Conservation (phyloP, 2,888 invertebrate genomes). For the Drosophila gaucha region DNA sequence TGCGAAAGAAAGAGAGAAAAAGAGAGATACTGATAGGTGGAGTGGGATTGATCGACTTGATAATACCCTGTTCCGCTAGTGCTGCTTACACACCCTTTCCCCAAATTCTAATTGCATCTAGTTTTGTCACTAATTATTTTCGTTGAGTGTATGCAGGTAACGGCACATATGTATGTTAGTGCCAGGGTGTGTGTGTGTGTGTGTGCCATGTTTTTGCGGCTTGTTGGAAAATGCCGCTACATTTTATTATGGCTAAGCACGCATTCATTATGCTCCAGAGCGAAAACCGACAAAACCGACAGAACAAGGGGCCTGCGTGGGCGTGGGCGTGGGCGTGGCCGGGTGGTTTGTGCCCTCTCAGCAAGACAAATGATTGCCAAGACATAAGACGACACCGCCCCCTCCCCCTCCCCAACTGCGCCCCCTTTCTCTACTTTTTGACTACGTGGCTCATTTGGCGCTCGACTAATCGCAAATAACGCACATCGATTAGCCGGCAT, state of each 20-base stretch:
- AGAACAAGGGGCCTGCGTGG: not conserved
- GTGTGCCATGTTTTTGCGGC: conserved; percentile 58
- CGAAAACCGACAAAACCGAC: conserved; percentile 10
- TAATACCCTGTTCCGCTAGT: too few relatives aligned
- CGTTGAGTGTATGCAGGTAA: conserved; percentile 18
- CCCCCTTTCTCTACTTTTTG: too few relatives aligned
- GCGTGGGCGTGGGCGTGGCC: not conserved
- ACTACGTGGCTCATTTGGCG: conserved; percentile 71
- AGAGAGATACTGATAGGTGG: too few relatives aligned
- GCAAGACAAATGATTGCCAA: conserved; percentile 20
- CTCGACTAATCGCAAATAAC: conserved; percentile 60
- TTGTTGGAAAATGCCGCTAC: conserved; percentile 64
- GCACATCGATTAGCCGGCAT: conserved; percentile 59
- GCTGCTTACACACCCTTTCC: too few relatives aligned
- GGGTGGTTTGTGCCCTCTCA: not conserved
- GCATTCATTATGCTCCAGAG: conserved; percentile 66
- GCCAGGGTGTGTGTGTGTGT: conserved; percentile 7
- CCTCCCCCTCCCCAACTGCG: too few relatives aligned
- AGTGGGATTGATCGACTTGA: too few relatives aligned
- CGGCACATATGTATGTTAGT: not conserved
- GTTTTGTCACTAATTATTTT: not conserved
- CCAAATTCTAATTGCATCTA: not conserved
- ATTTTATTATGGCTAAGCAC: conserved; percentile 75
- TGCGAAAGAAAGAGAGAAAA: too few relatives aligned
- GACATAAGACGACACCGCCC: not conserved